Evolutionary conservation across 2,113 vertebrate species (phyloP).

Genomic region (Junco hyemalis): DNA sequence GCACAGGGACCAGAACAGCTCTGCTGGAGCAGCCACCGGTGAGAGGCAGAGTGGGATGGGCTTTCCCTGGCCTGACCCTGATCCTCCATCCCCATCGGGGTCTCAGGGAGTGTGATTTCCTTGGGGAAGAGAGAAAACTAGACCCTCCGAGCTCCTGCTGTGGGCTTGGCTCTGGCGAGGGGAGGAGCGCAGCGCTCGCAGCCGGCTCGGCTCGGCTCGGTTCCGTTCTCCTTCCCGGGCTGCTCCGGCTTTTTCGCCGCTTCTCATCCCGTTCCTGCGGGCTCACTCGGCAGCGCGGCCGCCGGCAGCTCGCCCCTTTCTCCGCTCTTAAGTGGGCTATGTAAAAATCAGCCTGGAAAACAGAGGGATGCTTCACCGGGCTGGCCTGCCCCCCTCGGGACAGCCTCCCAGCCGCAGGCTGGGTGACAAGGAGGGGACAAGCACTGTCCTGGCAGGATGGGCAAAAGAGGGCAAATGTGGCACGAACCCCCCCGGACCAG

Average conservation of each 20-base stretch:
- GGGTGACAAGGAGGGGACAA: fast-evolving
- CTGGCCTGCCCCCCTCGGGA: not conserved
- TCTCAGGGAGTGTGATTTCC: fast-evolving
- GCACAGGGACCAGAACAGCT: too few relatives aligned
- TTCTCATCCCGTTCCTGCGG: not conserved
- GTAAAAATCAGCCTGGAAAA: not conserved
- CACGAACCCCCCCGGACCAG: fast-evolving
- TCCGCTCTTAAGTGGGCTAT: not conserved
- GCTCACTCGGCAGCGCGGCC: not conserved
- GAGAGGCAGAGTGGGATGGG: not conserved
- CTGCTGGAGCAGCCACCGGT: fast-evolving
- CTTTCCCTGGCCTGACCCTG: not conserved
- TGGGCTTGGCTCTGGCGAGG: not conserved
- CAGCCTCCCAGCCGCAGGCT: fast-evolving
- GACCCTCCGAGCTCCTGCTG: fast-evolving
- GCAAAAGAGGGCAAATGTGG: not conserved
- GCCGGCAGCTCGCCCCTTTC: not conserved
- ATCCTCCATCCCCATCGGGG: fast-evolving
- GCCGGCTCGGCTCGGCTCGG: not conserved
- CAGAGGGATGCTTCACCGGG: not conserved
- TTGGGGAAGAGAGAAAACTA: not conserved
- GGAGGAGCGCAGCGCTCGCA: not conserved
- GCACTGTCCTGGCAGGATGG: not conserved
- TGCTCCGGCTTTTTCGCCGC: not conserved
- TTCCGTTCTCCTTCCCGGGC: not conserved